A percentile compares a stretch with the other conserved stretches of the same genome.
phyloP scores from a whole-genome alignment of 1,140 invertebrate genomes.

The Lordiphosa collinella region DNA sequence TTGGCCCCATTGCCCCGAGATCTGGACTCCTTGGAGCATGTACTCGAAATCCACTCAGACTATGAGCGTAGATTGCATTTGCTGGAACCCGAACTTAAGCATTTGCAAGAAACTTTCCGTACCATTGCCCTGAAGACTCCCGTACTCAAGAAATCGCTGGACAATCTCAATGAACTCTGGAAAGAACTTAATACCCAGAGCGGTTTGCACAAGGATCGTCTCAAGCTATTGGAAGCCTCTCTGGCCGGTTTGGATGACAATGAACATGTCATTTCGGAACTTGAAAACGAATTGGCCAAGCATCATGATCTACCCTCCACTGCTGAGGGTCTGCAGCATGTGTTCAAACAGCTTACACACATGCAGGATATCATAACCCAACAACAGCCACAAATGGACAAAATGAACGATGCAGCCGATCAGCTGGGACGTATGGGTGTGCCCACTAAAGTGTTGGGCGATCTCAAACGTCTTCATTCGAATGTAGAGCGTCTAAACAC shows the following conservation, averaged over 20 bases:
- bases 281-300: conserved; percentile 93
- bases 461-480: conserved; percentile 95
- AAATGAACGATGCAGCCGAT: conserved; percentile 93
- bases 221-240: conserved; percentile 95
- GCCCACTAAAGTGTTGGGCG: conserved; percentile 84
- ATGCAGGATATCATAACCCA: conserved; percentile 90
- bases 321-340: conserved; percentile 86
- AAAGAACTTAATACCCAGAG: conserved; percentile 82
- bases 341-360: conserved; percentile 80
- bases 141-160: conserved; percentile 92
- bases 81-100: conserved; percentile 89
- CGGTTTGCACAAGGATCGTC: conserved; percentile 77
- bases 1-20: conserved; percentile 90
- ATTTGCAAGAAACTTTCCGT: conserved; percentile 90
- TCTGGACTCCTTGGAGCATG: conserved; percentile 90
- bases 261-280: conserved; percentile 91
- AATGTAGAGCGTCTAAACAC: conserved; percentile 93
- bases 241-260: conserved; percentile 94
- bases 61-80: conserved; percentile 87
- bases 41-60: conserved; percentile 93
- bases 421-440: conserved; percentile 89
- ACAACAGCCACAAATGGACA: conserved; percentile 92
- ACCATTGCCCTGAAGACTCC: conserved; percentile 92
- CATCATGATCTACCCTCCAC: conserved; percentile 92
- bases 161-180: conserved; percentile 94